These are phyloP conservation scores for Drosophila lutescens DNA, from an alignment of 2,888 invertebrate species.

Conservation along the genomic window DNA sequence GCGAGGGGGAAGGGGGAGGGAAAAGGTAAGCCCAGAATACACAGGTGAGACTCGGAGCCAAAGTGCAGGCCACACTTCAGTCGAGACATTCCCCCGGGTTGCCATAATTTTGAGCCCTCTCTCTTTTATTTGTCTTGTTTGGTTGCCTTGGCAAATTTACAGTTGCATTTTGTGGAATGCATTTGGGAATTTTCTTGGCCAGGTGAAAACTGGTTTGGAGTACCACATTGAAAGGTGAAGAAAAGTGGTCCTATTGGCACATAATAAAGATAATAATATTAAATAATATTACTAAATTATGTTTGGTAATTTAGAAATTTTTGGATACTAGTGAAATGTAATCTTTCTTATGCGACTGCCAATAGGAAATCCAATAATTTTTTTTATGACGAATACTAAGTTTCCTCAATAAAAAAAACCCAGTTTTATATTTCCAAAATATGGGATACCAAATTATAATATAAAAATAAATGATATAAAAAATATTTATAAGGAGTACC, in stretches of 20 bases:
- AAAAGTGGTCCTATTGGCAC: neutral
- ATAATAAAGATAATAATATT: neutral
- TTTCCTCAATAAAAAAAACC: no score
- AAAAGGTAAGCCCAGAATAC: neutral
- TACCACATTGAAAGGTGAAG: conserved; percentile 2
- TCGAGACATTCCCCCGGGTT: conserved; percentile 18
- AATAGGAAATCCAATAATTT: no score
- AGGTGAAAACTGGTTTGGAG: conserved; percentile 4
- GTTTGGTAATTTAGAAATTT: no score
- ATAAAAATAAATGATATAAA: no score
- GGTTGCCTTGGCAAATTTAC: conserved; percentile 43
- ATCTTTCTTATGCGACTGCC: no score
- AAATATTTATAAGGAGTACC: no score
- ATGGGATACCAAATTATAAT: no score
- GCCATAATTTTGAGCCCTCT: conserved; percentile 30
- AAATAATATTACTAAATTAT: no score
- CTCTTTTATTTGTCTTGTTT: conserved; percentile 7
- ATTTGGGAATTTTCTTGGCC: conserved; percentile 27
- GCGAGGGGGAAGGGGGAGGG: neutral
- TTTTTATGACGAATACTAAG: no score
- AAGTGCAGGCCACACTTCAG: conserved; percentile 21
- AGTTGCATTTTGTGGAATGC: conserved; percentile 27
- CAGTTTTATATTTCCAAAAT: no score
- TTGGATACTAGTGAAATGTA: no score
- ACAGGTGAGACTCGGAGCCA: conserved; percentile 20